A percentile compares a stretch with the other conserved stretches of the same genome.
Evolutionary conservation across 2,113 vertebrate genomes (phyloP).

Genomic region (Perca flavescens): DNA sequence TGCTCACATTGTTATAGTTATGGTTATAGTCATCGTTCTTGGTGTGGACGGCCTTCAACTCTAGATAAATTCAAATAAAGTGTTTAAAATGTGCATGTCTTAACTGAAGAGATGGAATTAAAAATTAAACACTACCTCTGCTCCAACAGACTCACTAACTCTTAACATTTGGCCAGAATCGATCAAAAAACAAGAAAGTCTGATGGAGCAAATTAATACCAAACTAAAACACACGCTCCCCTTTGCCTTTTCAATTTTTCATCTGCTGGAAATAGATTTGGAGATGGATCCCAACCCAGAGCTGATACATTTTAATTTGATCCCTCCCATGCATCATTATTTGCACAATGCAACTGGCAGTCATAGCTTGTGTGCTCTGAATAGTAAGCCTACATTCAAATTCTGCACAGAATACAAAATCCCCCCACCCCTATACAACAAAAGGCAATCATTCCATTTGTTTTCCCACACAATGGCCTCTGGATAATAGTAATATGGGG

Average conservation of each 20-base stretch:
- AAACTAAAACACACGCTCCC: slow-evolving; percentile 20
- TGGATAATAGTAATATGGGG: slow-evolving; percentile 63
- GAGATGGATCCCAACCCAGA: slow-evolving; percentile 71
- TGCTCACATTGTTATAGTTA: no score
- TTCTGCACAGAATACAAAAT: slow-evolving; percentile 69
- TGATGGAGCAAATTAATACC: slow-evolving; percentile 45
- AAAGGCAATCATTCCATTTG: slow-evolving; percentile 80
- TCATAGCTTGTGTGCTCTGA: slow-evolving; percentile 62
- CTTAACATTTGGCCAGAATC: slow-evolving; percentile 21
- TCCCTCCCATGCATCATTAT: slow-evolving; percentile 72
- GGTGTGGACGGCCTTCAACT: background rate
- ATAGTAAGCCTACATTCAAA: slow-evolving; percentile 71
- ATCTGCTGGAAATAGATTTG: slow-evolving; percentile 74
- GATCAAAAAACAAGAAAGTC: slow-evolving; percentile 27
- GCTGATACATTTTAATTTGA: slow-evolving; percentile 79
- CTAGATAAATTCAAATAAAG: background rate
- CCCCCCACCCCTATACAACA: slow-evolving; percentile 57
- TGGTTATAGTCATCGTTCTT: no score
- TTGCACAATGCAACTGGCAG: slow-evolving; percentile 68
- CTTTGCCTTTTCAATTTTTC: slow-evolving; percentile 74
- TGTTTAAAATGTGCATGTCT: background rate
- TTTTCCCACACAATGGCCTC: slow-evolving; percentile 77
- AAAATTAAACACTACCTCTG: background rate
- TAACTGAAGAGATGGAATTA: background rate
- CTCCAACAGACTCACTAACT: slow-evolving; percentile 14